Evolutionary conservation across 2,888 invertebrate species (phyloP).

Genomic region (Nasonia oneida): DNA sequence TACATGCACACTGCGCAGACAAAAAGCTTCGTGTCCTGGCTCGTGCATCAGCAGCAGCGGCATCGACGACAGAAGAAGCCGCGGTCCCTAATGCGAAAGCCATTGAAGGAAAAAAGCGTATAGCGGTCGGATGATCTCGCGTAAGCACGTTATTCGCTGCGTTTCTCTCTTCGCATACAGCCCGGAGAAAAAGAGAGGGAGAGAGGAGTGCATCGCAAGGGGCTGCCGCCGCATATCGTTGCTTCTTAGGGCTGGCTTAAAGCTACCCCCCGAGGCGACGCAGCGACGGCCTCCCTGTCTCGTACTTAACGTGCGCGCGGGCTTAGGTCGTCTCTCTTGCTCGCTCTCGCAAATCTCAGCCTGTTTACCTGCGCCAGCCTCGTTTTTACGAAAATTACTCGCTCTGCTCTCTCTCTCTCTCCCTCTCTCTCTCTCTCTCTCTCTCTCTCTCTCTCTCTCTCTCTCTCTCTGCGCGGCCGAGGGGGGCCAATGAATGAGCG

Average conservation of each 20-base stretch:
- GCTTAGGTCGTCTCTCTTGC: conserved; percentile 2
- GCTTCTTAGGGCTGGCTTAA: conserved; percentile 74
- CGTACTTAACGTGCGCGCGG: conserved; percentile 26
- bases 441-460: too few relatives aligned
- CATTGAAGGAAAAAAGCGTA: conserved; percentile 61
- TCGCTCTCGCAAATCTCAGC: conserved; percentile 24
- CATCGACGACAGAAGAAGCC: conserved; percentile 22
- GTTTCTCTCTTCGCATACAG: conserved; percentile 68
- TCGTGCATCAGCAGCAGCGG: conserved; percentile 25
- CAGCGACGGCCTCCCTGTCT: conserved; percentile 10
- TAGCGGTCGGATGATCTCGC: conserved; percentile 77
- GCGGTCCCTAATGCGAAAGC: conserved; percentile 61
- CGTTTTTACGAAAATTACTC: conserved; percentile 49
- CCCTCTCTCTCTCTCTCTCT: too few relatives aligned
- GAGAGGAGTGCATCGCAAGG: conserved; percentile 39
- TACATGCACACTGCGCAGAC: neutral
- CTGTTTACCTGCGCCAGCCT: conserved; percentile 19
- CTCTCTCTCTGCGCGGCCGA: neutral
- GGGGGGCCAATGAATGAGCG: conserved; percentile 44
- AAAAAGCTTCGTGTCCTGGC: conserved; percentile 21
- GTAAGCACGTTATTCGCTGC: conserved; percentile 79
- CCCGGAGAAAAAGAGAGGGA: conserved; percentile 54
- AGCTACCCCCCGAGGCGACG: conserved; percentile 67
- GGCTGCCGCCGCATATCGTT: conserved; percentile 70
- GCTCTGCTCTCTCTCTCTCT: neutral